Evolutionary conservation across 53 echinoderm and acorn worm genomes (phyloP), one percentile per base, ranked within the genome.

Genomic region (Pentamera pediparva): DNA sequence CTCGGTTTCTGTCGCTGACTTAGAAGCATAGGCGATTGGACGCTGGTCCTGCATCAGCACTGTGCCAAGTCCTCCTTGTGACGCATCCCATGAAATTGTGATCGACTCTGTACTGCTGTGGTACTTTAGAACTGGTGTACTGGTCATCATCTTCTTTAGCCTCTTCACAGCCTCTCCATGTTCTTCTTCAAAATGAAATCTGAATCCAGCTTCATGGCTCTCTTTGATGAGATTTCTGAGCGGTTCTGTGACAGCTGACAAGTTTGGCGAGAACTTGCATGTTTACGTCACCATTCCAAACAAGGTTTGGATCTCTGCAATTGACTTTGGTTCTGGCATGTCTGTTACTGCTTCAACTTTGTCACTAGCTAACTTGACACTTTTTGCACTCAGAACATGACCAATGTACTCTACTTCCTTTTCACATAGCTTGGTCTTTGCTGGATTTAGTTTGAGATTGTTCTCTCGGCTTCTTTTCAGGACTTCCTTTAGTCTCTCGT

Each of bases 61-160:
- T 29, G 74, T 56, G 6, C 74, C 74, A 22, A 55, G 36, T 74
- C 74, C 55, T 32, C 54, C 30, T 55, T 74, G 74, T 56, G 56
- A 74, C 11, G 61, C 61, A 62, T 77, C 77, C 10, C 77, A 24
- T 77, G 77, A 62, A 62, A 77, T 77, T 39, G 32, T 45, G 28
- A 62, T 61, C 15, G 76, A 61, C 8, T 76, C 76, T 37, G 76
- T 59, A 35, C 37, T 32, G 35, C 60, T 77, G 49, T 63, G 48
- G 32, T 63, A 77, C 32, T 77, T 62, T 20, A 77, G 62, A 19
- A 63, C 63, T 62, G 63, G 77, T 19, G 63, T 1, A 20, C 37
- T 63, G 20, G 63, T 63, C 63, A 63, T 63, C 63, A 63, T 63
- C 38, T 63, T 37, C 63, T 63, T 63, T 36, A 63, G 37, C 37